Conservation (phyloP, 1,140 invertebrate species). For the Thaumetopoea pityocampa region DNA sequence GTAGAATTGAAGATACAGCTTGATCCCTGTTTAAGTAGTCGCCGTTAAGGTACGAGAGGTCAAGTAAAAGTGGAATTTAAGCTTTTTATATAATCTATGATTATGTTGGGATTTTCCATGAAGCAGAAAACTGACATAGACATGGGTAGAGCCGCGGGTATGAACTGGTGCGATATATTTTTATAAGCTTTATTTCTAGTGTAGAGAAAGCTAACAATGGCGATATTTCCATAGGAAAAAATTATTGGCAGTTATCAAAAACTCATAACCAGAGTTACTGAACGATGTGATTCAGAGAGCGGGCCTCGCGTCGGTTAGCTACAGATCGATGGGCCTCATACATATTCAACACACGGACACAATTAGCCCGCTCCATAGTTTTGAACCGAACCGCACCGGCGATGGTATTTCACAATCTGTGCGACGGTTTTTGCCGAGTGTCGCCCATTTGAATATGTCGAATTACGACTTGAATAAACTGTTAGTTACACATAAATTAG, state of each 20-base stretch:
- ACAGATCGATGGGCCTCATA: constrained; percentile 38
- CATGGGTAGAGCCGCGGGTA: too few relatives aligned
- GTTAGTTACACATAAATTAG: constrained; percentile 3
- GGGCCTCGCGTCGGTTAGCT: constrained; percentile 14
- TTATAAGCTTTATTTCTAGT: too few relatives aligned
- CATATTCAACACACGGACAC: constrained; percentile 45
- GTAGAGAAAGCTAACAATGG: too few relatives aligned
- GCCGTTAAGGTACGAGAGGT: too few relatives aligned
- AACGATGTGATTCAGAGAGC: constrained; percentile 15
- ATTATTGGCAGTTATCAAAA: not conserved
- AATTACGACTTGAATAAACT: constrained; percentile 16
- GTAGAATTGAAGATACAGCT: too few relatives aligned
- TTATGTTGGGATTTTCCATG: too few relatives aligned
- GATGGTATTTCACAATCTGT: constrained; percentile 46
- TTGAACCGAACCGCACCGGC: constrained; percentile 36
- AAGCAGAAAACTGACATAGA: too few relatives aligned
- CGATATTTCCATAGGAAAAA: not conserved
- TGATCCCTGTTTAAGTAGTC: too few relatives aligned
- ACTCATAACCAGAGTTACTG: not conserved
- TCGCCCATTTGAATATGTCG: constrained; percentile 25
- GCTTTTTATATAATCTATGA: too few relatives aligned
- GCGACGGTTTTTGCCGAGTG: constrained; percentile 36
- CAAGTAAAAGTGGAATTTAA: too few relatives aligned
- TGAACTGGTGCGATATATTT: too few relatives aligned
- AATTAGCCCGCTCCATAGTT: constrained; percentile 54